A percentile compares a stretch with the other conserved stretches of the same genome.
phyloP scores from a whole-genome alignment of 2,888 invertebrate genomes.

The Neria commutata region DNA sequence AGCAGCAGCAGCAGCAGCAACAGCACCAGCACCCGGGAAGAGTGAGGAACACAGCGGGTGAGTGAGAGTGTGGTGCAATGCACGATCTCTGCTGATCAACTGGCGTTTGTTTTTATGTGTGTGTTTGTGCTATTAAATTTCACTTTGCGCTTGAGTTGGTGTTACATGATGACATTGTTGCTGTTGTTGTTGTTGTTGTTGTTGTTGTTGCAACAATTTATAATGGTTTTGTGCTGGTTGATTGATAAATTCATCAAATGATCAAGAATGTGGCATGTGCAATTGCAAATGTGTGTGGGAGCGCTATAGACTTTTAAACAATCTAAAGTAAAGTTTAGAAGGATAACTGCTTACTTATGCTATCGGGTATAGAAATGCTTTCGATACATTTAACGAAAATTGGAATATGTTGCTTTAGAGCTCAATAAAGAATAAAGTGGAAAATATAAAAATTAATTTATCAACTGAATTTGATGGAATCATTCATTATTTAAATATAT shows the following conservation, averaged over 20 bases:
- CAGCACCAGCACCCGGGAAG: background rate
- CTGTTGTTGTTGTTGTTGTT: background rate
- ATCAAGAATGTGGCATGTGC: background rate
- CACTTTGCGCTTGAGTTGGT: background rate
- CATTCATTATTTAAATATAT: no score
- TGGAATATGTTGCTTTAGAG: no score
- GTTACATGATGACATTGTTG: background rate
- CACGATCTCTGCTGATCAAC: background rate
- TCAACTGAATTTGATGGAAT: no score
- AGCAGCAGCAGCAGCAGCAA: no score
- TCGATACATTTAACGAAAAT: no score
- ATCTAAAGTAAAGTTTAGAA: no score
- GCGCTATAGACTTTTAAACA: no score
- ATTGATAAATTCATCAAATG: constrained; percentile 4
- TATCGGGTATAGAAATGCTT: no score
- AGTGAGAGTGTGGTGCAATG: background rate
- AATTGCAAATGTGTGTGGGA: no score
- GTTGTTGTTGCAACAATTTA: background rate
- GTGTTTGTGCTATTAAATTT: background rate
- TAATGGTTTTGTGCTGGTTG: background rate
- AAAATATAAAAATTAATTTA: no score
- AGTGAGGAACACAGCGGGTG: background rate
- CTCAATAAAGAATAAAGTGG: no score
- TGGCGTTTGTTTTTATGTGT: background rate
- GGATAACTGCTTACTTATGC: no score